Conservation (phyloP, 2,888 invertebrate species). For the Sialis lutaria region DNA sequence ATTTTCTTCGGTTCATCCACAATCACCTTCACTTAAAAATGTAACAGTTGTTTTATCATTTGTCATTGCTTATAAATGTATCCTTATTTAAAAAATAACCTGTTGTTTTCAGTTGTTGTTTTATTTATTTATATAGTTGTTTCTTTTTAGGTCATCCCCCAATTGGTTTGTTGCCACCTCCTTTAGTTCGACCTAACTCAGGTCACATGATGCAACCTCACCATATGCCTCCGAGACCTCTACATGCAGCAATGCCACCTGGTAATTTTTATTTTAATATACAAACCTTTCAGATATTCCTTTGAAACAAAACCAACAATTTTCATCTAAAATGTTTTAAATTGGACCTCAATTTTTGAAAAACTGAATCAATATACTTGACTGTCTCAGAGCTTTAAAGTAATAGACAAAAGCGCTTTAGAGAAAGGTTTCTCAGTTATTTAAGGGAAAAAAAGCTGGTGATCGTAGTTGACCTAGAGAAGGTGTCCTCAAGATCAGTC, state of each 20-base stretch:
- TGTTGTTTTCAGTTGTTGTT: not conserved
- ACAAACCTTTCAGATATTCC: too few relatives aligned
- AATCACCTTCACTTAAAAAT: not conserved
- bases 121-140: not conserved
- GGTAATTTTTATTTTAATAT: not conserved
- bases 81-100: not conserved
- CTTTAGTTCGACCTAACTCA: slow-evolving; percentile 13
- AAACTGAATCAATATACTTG: too few relatives aligned
- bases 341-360: too few relatives aligned
- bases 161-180: slow-evolving; percentile 12
- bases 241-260: slow-evolving; percentile 15
- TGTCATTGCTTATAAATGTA: too few relatives aligned
- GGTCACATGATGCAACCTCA: slow-evolving; percentile 12
- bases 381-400: too few relatives aligned
- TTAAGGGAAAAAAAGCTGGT: too few relatives aligned
- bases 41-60: not conserved
- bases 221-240: slow-evolving; percentile 7
- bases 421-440: too few relatives aligned
- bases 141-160: not conserved
- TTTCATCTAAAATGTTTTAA: too few relatives aligned
- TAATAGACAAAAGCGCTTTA: too few relatives aligned
- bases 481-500: too few relatives aligned
- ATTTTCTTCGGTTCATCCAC: not conserved
- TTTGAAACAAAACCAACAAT: too few relatives aligned
- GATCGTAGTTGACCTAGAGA: too few relatives aligned